Evolutionary conservation across 2,797 vertebrate genomes (phyloP).

Genomic region (Galago senegalensis): DNA sequence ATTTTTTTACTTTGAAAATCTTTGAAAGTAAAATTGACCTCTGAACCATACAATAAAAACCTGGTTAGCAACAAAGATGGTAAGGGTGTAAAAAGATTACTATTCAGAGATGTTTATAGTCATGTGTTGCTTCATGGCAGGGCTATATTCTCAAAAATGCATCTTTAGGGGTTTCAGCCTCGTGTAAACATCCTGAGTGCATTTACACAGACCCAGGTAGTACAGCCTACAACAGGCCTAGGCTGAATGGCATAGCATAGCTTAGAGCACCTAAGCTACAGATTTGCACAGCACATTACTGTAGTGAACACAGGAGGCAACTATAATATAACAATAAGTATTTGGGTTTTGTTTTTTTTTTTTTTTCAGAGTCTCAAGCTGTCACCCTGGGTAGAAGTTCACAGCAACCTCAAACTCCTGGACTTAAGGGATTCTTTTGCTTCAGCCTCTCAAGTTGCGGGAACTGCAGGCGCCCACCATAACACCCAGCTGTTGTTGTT

Average conservation of each 20-base stretch:
- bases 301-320: neutral
- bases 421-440: too few relatives aligned
- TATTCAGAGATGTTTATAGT: neutral
- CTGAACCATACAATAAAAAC: constrained; percentile 6
- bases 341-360: neutral
- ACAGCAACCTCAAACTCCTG: too few relatives aligned
- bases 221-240: neutral
- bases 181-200: too few relatives aligned
- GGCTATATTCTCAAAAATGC: neutral
- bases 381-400: too few relatives aligned
- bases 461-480: too few relatives aligned
- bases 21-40: constrained; percentile 22
- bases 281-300: neutral
- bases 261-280: neutral
- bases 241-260: neutral
- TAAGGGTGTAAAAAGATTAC: neutral
- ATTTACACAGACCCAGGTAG: too few relatives aligned
- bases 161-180: too few relatives aligned
- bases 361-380: too few relatives aligned
- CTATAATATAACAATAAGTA: too few relatives aligned
- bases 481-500: too few relatives aligned
- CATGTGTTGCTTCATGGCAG: neutral
- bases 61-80: neutral
- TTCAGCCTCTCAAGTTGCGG: too few relatives aligned
- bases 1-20: constrained; percentile 37